Base-by-base conservation (phyloP, 2,888 invertebrate genomes). In the Diploptera punctata region DNA sequence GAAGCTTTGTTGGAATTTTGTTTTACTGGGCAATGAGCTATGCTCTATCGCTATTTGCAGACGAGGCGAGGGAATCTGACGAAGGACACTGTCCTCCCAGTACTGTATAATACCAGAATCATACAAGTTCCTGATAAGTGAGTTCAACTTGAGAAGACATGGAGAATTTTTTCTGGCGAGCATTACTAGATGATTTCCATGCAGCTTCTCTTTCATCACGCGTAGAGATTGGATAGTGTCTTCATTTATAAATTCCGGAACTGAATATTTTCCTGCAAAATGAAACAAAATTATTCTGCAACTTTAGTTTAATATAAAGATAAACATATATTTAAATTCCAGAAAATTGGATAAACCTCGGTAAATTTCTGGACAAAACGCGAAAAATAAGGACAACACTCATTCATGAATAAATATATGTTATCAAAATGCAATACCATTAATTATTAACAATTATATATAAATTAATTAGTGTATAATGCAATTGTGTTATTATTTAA, bases 161-260 rank as follows among this genome's bases (percentile, higher is more conserved):
- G 57, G 57, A 3, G 57, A 57, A n/a, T n/a, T 24, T 18, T 57
- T 57, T 7, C 57, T 57, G 57, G n/a, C 29, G 57, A n/a, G 3
- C 16, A 31, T 57, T 2, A 29, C 31, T 4, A 29, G 16, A 16
- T 57, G 29, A 18, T 29, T n/a, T n/a, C 57, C 57, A 29, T 57
- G 29, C 29, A 57, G 3, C n/a, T 24, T 57, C 3, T 57, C 57
- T 3, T 57, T 57, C 57, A 57, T 57, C 4, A 57, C 26, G 2
- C 57, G 16, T 29, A 57, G n/a, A 9, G 57, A 29, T 4, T 29
- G 57, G n/a, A 57, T 9, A 5, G 57, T 29, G 2, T 21, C 26
- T 24, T 57, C 57, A 4, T 26, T 57, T 2, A 57, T 57, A 24
- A 29, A 24, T 7, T 5, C 31, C n/a, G 57, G 57, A 5, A 57